Evolutionary conservation across 2,113 vertebrate species (phyloP), one percentile per base, ranked within the genome.

Genomic region (Andinoacara biseriatus): DNA sequence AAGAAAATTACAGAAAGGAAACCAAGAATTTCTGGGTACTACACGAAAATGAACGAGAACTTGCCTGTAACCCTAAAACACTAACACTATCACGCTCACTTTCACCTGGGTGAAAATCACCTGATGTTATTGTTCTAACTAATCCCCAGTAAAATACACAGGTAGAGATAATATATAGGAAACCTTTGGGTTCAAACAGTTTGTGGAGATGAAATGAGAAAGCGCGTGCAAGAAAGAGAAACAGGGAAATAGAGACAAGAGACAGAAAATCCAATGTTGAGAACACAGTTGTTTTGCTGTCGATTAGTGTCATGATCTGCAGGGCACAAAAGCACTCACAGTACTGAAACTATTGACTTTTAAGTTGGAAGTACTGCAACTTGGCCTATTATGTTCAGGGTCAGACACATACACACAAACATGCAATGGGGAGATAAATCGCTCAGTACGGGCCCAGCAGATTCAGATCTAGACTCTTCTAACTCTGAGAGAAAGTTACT

Each of bases 301-400:
- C 13, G 26, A 87, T 85, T 86, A 78, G 60, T 76, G 72, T 80
- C 31, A 77, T 62, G 49, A 80, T 82, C 88, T 86, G 43, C 63
- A 63, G 86, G 88, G 86, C 79, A 84, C 79, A 82, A 81, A 90
- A 90, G 15, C 83, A 85, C 88, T 87, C 72, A 75, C 26, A 85
- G 46, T 54, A 72, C 18, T 2, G 31, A 90, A 72, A 78, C 59
- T 80, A 85, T 86, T 67, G 86, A 89, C 85, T 89, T 89, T 89
- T 80, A 61, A 76, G 82, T 75, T 74, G 46, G 58, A 83, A 78
- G 76, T 15, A 46, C 65, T 33, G 77, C 61, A 90, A 80, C 85
- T 24, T 75, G 52, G 49, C 69, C 78, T 80, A 26, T 85, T 81
- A 58, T 58, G 22, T 77, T 74, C 29, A 57, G 59, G 49, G 20